Evolutionary conservation across 2,797 vertebrate genomes (phyloP), one percentile per base, ranked within the genome.

Genomic region (Discoglossus pictus): DNA sequence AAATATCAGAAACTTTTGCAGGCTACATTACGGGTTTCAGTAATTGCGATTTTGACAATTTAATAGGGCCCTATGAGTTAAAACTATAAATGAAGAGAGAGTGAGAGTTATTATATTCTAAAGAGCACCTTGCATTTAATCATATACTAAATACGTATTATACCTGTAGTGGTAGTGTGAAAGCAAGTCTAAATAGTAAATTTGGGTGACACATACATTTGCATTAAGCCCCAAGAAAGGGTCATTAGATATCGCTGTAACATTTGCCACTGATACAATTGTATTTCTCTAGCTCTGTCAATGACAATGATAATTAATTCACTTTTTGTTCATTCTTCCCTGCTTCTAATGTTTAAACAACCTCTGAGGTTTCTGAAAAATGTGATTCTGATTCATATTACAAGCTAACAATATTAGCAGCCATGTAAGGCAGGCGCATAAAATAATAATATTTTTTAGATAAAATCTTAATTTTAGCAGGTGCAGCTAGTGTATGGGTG

Each of bases 71-170:
- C n/a, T n/a, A n/a, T n/a, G n/a, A n/a, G n/a, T n/a, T n/a, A n/a
- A n/a, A n/a, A n/a, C n/a, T n/a, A n/a, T n/a, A n/a, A n/a, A n/a
- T n/a, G n/a, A n/a, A n/a, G n/a, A n/a, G n/a, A n/a, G n/a, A n/a
- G n/a, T n/a, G n/a, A n/a, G n/a, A 31, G 24, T 21, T 42, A 7
- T 31, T 52, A 11, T 60, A 18, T 13, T 23, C 31, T 27, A 52
- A 68, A 68, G 46, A 46, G 55, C 55, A 68, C 55, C 65, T 68
- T 60, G 55, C 43, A 47, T 68, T 60, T 68, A 60, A 60, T 68
- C 7, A 17, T 39, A 35, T 20, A n/a, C 54, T 34, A 46, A 67
- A 67, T 44, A 59, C 48, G 54, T 51, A 67, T 59, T 43, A 27
- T 25, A 53, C 36, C 46, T 60, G 38, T 51, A 13, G 24, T 42